Conservation (phyloP, 2,113 vertebrate genomes). For the Siniperca chuatsi region DNA sequence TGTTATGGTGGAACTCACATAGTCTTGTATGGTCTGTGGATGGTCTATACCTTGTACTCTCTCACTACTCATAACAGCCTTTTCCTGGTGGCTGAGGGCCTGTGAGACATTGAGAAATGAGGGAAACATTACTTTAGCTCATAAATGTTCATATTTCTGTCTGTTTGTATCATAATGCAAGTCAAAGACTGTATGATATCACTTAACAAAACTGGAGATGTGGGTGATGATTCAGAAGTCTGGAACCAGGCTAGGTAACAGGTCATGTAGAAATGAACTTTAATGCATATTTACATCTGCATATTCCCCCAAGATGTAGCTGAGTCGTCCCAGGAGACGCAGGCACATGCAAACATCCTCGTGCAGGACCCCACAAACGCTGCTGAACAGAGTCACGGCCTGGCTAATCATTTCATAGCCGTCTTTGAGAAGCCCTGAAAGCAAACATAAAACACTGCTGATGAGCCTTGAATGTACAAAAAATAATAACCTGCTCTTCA, state of each 20-base stretch:
- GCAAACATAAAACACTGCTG: conserved; percentile 20
- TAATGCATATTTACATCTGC: conserved; percentile 85
- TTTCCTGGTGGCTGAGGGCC: conserved; percentile 95
- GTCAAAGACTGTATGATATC: neutral
- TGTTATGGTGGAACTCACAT: conserved; percentile 82
- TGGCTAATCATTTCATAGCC: conserved; percentile 91
- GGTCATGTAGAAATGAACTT: neutral
- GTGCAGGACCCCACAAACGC: conserved; percentile 94
- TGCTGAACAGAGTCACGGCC: conserved; percentile 94
- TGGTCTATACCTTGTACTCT: conserved; percentile 92
- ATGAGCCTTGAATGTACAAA: neutral
- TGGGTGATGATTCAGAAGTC: neutral
- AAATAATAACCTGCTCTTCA: neutral
- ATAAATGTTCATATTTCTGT: neutral
- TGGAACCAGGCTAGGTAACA: neutral
- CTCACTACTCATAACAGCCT: conserved; percentile 93
- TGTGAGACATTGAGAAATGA: conserved; percentile 53
- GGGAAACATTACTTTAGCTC: neutral
- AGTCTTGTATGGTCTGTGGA: conserved; percentile 96
- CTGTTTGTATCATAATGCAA: neutral
- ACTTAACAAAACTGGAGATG: neutral
- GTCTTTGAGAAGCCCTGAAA: conserved; percentile 91
- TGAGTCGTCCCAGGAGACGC: conserved; percentile 91
- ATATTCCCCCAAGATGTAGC: conserved; percentile 94
- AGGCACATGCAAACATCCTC: conserved; percentile 93